Base-by-base conservation (phyloP, 2,113 vertebrate species). In the Albula glossodonta region DNA sequence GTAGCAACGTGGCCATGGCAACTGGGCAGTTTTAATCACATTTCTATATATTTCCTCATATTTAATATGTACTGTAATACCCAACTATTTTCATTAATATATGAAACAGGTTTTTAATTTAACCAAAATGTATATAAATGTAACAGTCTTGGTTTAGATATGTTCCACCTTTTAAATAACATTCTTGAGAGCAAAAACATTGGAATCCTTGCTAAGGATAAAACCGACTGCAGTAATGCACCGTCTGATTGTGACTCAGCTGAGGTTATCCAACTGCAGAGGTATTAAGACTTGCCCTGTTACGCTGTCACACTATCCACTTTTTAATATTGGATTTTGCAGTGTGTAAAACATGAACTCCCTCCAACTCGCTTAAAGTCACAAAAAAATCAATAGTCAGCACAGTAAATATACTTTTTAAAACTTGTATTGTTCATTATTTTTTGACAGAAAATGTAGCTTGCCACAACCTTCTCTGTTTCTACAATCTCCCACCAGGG, bases 1-100 rank as follows among this genome's bases (percentile, higher is more conserved):
- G 84, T 86, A 78, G 82, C 83, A 88, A 86, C 70, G 56, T 80
- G 81, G 25, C 74, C 81, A 83, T 80, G 85, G 84, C 50, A 88
- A 88, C 87, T 41, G 80, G 78, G 81, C 60, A 81, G 80, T 84
- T 84, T 80, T 86, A 19, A 66, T 84, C 83, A 78, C 31, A 22
- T 84, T 78, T 51, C 19, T 7, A 51, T 66, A 5, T 80, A 74
- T 78, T 56, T 9, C 12, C 53, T 12, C 53, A 9, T 6, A 56
- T 9, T 56, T 56, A 6, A 56, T 6, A 56, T 9, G 12, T 56
- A 56, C 53, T 56, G 53, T 56, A 56, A 56, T 6, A 56, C 53
- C 53, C 53, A 0, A 12, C 53, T 56, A 12, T 56, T 56, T 9
- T 12, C 53, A 56, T 56, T 56, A 56, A 6, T 56, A 56, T 9